Evolutionary conservation across 2,113 vertebrate genomes (phyloP).

Genomic region (Thalassoma bifasciatum): DNA sequence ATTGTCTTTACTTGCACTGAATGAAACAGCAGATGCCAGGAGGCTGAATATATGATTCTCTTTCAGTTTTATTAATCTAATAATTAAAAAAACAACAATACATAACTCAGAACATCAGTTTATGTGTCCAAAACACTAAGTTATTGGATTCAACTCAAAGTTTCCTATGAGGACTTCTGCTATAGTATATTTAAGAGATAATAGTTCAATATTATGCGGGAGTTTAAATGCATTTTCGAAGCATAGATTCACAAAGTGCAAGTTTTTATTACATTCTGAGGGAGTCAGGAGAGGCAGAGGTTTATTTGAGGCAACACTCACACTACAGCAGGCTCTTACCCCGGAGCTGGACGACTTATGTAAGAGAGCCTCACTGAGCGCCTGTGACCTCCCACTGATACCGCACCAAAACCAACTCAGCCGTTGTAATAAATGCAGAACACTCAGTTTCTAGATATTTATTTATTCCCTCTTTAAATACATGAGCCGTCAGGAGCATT

Average conservation of each 20-base stretch:
- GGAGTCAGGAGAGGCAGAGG: background rate
- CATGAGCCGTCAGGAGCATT: conserved; percentile 8
- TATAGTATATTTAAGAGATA: background rate
- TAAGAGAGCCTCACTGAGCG: conserved; percentile 40
- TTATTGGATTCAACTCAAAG: no score
- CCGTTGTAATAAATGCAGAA: conserved; percentile 31
- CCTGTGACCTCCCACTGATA: conserved; percentile 42
- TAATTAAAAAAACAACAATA: background rate
- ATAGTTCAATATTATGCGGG: background rate
- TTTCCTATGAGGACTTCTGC: background rate
- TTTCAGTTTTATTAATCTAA: background rate
- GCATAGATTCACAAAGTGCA: background rate
- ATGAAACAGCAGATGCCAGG: no score
- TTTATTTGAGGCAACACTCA: conserved; percentile 42
- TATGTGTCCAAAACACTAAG: no score
- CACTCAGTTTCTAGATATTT: conserved; percentile 27
- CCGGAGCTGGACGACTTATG: conserved; percentile 34
- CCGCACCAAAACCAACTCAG: conserved; percentile 32
- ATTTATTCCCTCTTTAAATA: conserved; percentile 11
- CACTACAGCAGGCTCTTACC: conserved; percentile 26
- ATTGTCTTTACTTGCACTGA: no score
- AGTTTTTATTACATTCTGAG: conserved; percentile 7
- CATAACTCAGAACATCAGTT: background rate
- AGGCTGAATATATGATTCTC: no score
- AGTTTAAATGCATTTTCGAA: background rate